A percentile compares a stretch with the other conserved stretches of the same genome.
Evolutionary conservation across 2,113 vertebrate species (phyloP).

Genomic region (Dromas ardeola): DNA sequence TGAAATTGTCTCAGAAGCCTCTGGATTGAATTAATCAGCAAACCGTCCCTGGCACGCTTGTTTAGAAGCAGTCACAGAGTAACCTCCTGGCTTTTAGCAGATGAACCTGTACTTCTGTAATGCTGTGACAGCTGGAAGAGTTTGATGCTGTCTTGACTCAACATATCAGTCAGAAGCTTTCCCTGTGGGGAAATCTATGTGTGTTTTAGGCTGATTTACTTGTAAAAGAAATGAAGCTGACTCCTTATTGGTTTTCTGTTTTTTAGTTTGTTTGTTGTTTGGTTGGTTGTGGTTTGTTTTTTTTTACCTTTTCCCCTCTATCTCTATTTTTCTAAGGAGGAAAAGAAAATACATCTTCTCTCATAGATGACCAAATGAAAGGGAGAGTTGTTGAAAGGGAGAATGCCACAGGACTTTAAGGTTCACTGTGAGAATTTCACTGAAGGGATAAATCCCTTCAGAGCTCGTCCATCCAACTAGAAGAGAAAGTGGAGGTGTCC

Average conservation of each 20-base stretch:
- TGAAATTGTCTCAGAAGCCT: neutral
- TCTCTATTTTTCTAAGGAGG: neutral
- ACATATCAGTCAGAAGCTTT: slow-evolving; percentile 7
- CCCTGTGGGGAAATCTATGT: neutral
- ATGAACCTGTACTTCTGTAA: neutral
- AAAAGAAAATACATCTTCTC: neutral
- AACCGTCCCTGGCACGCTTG: fast-evolving
- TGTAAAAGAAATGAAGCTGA: neutral
- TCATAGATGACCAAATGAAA: neutral
- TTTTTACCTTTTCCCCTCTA: fast-evolving
- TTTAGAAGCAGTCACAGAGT: neutral
- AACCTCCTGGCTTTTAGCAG: neutral
- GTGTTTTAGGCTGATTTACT: neutral
- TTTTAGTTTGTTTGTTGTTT: neutral
- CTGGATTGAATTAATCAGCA: neutral
- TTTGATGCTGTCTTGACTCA: slow-evolving; percentile 40
- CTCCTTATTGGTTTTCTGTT: neutral
- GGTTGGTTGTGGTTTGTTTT: neutral
- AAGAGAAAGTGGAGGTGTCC: neutral
- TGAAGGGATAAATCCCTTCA: neutral
- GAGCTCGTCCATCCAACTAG: neutral
- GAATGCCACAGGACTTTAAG: neutral
- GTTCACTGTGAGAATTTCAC: neutral
- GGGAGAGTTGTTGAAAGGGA: neutral
- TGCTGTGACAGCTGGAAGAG: neutral